Evolutionary conservation across 53 echinoderm and acorn worm species (phyloP).

Genomic region (Holothuria scabra): DNA sequence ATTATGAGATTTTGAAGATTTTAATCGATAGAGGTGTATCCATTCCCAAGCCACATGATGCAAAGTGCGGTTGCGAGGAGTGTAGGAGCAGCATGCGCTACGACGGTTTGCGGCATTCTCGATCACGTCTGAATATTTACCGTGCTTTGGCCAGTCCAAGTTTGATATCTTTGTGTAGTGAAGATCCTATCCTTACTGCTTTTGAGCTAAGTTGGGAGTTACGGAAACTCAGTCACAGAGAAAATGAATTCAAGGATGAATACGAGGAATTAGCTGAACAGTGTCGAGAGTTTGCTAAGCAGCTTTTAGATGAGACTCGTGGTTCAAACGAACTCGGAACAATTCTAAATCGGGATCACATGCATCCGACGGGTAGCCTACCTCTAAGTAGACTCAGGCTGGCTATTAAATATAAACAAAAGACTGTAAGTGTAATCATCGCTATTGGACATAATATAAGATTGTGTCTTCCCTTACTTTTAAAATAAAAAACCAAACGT

Average conservation of each 20-base stretch:
- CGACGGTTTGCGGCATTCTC: constrained; percentile 93
- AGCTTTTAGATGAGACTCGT: constrained; percentile 88
- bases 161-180: constrained; percentile 89
- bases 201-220: constrained; percentile 98
- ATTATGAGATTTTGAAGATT: constrained; percentile 95
- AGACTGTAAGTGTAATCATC: constrained; percentile 73
- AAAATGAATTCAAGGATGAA: constrained; percentile 98
- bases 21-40: constrained; percentile 92
- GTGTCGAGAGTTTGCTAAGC: constrained; percentile 89
- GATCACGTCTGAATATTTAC: constrained; percentile 94
- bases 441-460: too few relatives aligned
- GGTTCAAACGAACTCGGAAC: constrained; percentile 90
- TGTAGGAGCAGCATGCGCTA: constrained; percentile 92
- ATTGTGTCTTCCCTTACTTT: too few relatives aligned
- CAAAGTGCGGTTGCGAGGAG: constrained; percentile 97
- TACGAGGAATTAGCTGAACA: constrained; percentile 90
- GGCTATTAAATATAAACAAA: constrained; percentile 95
- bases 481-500: too few relatives aligned
- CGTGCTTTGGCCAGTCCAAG: constrained; percentile 93
- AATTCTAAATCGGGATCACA: constrained; percentile 87
- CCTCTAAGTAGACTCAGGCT: constrained; percentile 83
- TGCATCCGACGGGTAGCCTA: constrained; percentile 62
- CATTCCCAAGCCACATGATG: constrained; percentile 97
- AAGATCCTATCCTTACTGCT: constrained; percentile 95
- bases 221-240: constrained; percentile 85